Evolutionary conservation across 2,113 vertebrate genomes (phyloP).

Genomic region (Ammodytes dubius): DNA sequence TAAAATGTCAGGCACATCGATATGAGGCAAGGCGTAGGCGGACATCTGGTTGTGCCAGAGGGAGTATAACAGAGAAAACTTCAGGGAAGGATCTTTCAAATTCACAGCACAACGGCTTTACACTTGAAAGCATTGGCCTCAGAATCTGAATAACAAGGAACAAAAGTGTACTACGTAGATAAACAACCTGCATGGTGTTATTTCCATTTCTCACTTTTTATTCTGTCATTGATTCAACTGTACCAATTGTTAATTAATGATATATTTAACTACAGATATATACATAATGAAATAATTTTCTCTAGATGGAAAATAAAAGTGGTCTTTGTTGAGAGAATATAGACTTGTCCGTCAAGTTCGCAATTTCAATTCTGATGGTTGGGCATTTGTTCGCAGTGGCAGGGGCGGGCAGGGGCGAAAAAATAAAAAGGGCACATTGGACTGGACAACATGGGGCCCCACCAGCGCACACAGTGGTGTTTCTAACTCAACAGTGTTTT

Average conservation of each 20-base stretch:
- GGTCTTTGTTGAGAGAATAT: not conserved
- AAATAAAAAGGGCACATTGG: no score
- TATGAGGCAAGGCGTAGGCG: constrained; percentile 59
- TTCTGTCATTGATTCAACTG: not conserved
- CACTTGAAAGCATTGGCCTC: constrained; percentile 21
- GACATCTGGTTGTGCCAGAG: constrained; percentile 67
- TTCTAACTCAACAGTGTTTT: no score
- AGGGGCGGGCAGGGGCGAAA: no score
- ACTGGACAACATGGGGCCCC: no score
- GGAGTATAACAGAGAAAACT: constrained; percentile 57
- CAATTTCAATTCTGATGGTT: no score
- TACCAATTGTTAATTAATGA: not conserved
- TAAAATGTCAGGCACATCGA: constrained; percentile 71
- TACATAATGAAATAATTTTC: not conserved
- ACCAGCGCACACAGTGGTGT: no score
- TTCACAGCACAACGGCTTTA: constrained; percentile 37
- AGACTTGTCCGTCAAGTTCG: not conserved
- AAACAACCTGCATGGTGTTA: not conserved
- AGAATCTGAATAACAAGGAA: constrained; percentile 35
- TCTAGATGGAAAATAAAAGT: not conserved
- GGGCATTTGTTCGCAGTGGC: no score
- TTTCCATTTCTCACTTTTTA: constrained; percentile 13
- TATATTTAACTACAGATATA: not conserved
- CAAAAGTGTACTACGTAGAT: not conserved
- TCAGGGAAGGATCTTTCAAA: constrained; percentile 58